phyloP scores from a whole-genome alignment of 2,888 invertebrate genomes.

The Anthophora plumipes region DNA sequence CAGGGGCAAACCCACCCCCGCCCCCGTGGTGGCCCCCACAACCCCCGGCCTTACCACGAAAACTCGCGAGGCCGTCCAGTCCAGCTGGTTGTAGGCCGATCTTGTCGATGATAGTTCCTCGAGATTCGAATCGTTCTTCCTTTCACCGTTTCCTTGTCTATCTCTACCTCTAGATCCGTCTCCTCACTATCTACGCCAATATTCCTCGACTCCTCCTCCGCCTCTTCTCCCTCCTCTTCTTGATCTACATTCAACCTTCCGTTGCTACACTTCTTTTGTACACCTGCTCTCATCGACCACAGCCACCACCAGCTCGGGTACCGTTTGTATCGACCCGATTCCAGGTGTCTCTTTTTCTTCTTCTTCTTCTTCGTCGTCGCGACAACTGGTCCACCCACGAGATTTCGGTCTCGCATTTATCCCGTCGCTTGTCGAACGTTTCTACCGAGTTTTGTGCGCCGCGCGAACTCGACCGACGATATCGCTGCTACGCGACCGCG shows the following conservation, averaged over 20 bases:
- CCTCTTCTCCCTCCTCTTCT: slow-evolving; percentile 37
- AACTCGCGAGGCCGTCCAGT: slow-evolving; percentile 73
- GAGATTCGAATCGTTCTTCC: slow-evolving; percentile 50
- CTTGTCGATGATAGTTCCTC: slow-evolving; percentile 40
- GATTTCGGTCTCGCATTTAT: slow-evolving; percentile 67
- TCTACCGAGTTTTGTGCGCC: slow-evolving; percentile 33
- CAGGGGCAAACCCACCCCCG: slow-evolving; percentile 82
- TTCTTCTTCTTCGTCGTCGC: slow-evolving; percentile 60
- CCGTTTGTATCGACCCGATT: slow-evolving; percentile 39
- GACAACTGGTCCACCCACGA: slow-evolving; percentile 64
- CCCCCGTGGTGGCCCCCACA: slow-evolving; percentile 81
- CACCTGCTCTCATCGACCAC: slow-evolving; percentile 44
- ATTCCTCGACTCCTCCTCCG: slow-evolving; percentile 39
- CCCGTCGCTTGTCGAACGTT: slow-evolving; percentile 57
- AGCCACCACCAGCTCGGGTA: slow-evolving; percentile 26
- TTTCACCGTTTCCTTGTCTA: slow-evolving; percentile 50
- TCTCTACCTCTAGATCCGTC: slow-evolving; percentile 26
- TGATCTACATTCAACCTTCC: slow-evolving; percentile 62
- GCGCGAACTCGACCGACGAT: slow-evolving; percentile 54
- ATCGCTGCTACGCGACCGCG: slow-evolving; percentile 54
- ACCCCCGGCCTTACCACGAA: slow-evolving; percentile 77
- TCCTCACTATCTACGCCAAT: slow-evolving; percentile 3
- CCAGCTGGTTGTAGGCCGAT: slow-evolving; percentile 64
- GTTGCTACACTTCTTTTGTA: slow-evolving; percentile 19
- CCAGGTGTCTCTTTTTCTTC: slow-evolving; percentile 57